phyloP scores from a whole-genome alignment of 2,113 vertebrate genomes.

The Nyctereutes procyonoides region DNA sequence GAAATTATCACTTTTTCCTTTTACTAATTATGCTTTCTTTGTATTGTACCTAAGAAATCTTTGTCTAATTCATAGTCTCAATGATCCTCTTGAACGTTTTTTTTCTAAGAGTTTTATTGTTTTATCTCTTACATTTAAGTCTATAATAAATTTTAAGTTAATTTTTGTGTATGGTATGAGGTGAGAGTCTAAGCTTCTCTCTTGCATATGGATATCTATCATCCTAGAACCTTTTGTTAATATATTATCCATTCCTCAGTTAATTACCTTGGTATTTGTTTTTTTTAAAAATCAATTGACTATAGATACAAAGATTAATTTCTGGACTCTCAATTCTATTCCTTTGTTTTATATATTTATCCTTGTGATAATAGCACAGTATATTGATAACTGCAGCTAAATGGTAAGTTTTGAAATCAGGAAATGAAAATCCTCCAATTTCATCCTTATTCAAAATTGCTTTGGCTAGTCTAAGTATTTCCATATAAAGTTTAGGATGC shows the following conservation, averaged over 20 bases:
- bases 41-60: neutral
- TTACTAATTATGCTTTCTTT: neutral
- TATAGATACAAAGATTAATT: neutral
- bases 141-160: neutral
- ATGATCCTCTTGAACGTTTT: neutral
- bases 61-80: neutral
- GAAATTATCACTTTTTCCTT: neutral
- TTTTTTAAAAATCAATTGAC: neutral
- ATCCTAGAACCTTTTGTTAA: neutral
- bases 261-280: neutral
- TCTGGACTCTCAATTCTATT: neutral
- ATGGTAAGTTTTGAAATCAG: neutral
- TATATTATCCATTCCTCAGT: neutral
- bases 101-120: constrained; percentile 21
- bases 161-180: neutral
- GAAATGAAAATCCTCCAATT: neutral
- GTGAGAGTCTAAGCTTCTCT: neutral
- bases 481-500: neutral
- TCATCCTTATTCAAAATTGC: neutral
- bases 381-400: neutral
- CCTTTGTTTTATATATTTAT: neutral
- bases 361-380: neutral
- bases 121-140: neutral
- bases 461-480: neutral
- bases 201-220: neutral